Evolutionary conservation across 2,888 invertebrate genomes (phyloP), one percentile per base, ranked within the genome.

Genomic region (Noctua janthe): DNA sequence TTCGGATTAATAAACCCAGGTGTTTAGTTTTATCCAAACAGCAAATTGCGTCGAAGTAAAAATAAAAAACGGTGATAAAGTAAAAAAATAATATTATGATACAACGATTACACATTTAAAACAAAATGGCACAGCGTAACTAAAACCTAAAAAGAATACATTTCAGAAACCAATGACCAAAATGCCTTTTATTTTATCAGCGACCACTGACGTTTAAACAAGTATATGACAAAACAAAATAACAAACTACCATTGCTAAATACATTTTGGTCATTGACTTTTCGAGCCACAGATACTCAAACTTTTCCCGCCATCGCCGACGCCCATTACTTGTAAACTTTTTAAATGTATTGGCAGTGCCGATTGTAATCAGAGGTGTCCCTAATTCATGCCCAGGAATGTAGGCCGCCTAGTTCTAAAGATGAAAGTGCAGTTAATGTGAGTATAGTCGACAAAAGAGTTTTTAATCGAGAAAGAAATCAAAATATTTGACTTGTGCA

Each of bases 311-410:
- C 73, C 64, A 23, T 43, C 74, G 75, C 76, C 2, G 0, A n/a
- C 74, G 39, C 76, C 15, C n/a, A 74, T 56, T 54, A 78, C 81
- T 87, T 87, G 54, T 4, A 20, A 29, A 71, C 59, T 64, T 70
- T 76, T 84, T 80, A 80, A 81, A 87, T 79, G 70, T 83, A 79
- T 83, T 77, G 81, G 72, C 70, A 69, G 39, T 64, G 51, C 20
- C 5, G 80, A 84, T 88, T 84, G 82, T 84, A 77, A 86, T 86
- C 76, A 81, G 76, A 39, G 47, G 51, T 83, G 88, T 77, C 70
- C 88, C 79, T 89, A 86, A 88, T 84, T 79, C 77, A 51, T 43
- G 67, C 64, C 35, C 66, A 74, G 76, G 87, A 83, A 84, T 87
- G 81, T 84, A 77, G 89, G 82, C 62, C 82, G 72, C 83, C 83